Evolutionary conservation across 2,888 invertebrate species (phyloP).

Genomic region (Tiliacea citrago): DNA sequence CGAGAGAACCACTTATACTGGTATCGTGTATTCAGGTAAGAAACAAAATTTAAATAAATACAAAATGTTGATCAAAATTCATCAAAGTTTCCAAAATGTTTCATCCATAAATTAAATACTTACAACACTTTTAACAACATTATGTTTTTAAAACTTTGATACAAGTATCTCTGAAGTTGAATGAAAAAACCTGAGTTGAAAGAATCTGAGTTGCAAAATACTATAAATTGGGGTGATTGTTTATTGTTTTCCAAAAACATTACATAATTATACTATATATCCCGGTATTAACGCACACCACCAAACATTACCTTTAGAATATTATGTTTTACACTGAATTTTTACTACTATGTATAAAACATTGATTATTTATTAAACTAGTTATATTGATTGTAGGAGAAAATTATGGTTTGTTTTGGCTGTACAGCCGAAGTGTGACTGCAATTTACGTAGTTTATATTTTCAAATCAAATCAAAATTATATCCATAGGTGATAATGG

Average conservation of each 20-base stretch:
- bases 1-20: conserved; percentile 89
- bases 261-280: background rate
- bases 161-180: background rate
- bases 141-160: background rate
- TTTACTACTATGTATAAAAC: too few species aligned
- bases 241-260: background rate
- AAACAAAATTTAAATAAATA: background rate
- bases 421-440: too few species aligned
- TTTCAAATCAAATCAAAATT: too few species aligned
- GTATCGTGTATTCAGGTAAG: conserved; percentile 90
- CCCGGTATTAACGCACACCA: background rate
- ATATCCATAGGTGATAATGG: too few species aligned
- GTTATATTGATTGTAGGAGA: background rate
- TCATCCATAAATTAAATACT: background rate
- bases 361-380: background rate
- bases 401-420: too few species aligned
- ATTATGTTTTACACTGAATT: background rate
- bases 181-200: too few species aligned
- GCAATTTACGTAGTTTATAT: too few species aligned
- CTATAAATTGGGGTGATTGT: background rate
- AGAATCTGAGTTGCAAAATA: background rate
- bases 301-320: background rate
- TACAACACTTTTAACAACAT: background rate
- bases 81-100: background rate
- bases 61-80: background rate